A percentile compares a stretch with the other conserved stretches of the same genome.
Evolutionary conservation across 2,888 invertebrate species (phyloP).

Genomic region (Chrysolina haemoptera): DNA sequence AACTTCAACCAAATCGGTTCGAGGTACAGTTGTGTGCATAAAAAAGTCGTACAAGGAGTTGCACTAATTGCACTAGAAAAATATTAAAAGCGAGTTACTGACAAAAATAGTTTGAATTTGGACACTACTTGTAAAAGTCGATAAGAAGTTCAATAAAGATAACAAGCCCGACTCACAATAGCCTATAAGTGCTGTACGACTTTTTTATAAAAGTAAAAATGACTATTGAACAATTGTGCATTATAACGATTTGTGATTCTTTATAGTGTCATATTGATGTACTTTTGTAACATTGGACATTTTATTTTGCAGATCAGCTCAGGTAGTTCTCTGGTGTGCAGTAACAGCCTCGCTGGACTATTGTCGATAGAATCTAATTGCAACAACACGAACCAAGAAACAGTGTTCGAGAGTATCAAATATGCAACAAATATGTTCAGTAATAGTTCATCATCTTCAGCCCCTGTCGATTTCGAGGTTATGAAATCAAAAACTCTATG

Average conservation of each 20-base stretch:
- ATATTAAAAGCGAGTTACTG: no score
- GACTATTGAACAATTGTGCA: no score
- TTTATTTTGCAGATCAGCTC: constrained; percentile 34
- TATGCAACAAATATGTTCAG: constrained; percentile 3
- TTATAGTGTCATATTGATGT: neutral
- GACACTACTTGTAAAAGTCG: no score
- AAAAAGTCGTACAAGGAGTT: no score
- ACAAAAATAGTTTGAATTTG: no score
- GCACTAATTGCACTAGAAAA: no score
- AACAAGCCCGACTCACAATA: no score
- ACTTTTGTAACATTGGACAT: constrained; percentile 5
- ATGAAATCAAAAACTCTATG: neutral
- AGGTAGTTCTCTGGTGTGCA: constrained; percentile 46
- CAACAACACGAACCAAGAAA: constrained; percentile 23
- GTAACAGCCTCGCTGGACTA: constrained; percentile 38
- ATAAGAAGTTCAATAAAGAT: no score
- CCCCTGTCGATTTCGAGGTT: neutral
- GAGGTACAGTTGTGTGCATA: no score
- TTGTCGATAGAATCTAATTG: constrained; percentile 38
- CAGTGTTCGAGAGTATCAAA: constrained; percentile 39
- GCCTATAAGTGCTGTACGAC: no score
- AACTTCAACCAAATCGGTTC: no score
- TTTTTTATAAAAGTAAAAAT: no score
- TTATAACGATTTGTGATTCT: neutral
- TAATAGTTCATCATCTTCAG: neutral